Percentiles rank a stretch among this genome's conserved stretches.
phyloP scores from a whole-genome alignment of 2,113 vertebrate genomes.

The Passer domesticus region DNA sequence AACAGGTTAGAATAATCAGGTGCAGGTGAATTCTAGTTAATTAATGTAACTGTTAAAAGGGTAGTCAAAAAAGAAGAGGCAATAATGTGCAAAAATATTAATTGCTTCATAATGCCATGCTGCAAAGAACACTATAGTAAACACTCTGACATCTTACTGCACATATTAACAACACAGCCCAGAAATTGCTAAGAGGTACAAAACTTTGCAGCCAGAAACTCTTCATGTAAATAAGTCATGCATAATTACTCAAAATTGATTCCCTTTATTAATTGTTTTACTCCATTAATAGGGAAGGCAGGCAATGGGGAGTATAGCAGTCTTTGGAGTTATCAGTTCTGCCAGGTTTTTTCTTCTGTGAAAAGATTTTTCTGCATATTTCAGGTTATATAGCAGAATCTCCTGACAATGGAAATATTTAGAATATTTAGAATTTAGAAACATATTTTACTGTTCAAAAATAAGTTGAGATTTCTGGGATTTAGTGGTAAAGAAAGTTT shows the following conservation, averaged over 20 bases:
- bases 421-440: not conserved
- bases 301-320: accelerated
- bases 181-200: not conserved
- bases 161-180: not conserved
- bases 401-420: not conserved
- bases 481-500: not conserved
- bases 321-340: not conserved
- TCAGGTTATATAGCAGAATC: not conserved
- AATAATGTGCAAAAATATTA: not conserved
- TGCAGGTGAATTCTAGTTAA: not conserved
- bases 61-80: not conserved
- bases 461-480: not conserved
- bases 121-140: not conserved
- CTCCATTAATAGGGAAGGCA: not conserved
- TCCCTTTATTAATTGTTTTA: not conserved
- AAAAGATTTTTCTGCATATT: not conserved
- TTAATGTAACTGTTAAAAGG: not conserved
- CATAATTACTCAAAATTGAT: not conserved
- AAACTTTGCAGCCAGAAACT: not conserved
- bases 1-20: not conserved
- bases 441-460: not conserved
- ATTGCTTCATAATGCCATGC: not conserved
- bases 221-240: not conserved
- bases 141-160: not conserved
- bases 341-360: not conserved